Base-by-base conservation (phyloP, 2,888 invertebrate genomes). In the Dynastes grantii region DNA sequence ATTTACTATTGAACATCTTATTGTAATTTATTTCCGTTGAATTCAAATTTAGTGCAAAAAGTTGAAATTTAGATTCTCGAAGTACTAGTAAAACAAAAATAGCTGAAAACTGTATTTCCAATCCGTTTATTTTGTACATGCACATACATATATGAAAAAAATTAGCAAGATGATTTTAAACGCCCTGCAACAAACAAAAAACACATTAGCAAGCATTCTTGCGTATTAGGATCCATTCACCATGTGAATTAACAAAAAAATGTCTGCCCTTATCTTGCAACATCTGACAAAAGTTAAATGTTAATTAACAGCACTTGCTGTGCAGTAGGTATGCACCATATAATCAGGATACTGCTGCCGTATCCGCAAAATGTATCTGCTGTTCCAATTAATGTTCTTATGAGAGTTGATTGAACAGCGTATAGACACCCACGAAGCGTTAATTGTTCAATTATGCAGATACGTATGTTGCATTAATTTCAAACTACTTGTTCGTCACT, bases 391-490 rank as follows among this genome's bases (percentile, higher is more conserved):
- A 76, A 76, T 76, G 76, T 55, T 68, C 68, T 65, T 58, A 68
- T 68, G 67, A 55, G 58, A 76, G 58, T 58, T 40, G 76, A 76
- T 53, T 76, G 67, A 76, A 76, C 58, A 68, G 68, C 58, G 40
- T 27, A 58, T 40, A 76, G 68, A 55, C 68, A 76, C 76, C 76
- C 76, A 76, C 76, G 55, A 76, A 76, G 76, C 76, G 76, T 68
- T 76, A 76, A 76, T 76, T 76, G 76, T 76, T 68, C 55, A 76
- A 76, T 76, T 76, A 76, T 68, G 68, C 76, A 29, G 67, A 61
- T 76, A 68, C 58, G 13, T 76, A 68, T 68, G 68, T 68, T 76
- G 68, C 76, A 76, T 76, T 76, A 76, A 76, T 76, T 76, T 76
- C 55, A 29, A 58, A 37, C 55, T 67, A 55, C 58, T 67, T 55